Evolutionary conservation across 2,888 invertebrate genomes (phyloP).

Genomic region (Drosophila tanythrix): DNA sequence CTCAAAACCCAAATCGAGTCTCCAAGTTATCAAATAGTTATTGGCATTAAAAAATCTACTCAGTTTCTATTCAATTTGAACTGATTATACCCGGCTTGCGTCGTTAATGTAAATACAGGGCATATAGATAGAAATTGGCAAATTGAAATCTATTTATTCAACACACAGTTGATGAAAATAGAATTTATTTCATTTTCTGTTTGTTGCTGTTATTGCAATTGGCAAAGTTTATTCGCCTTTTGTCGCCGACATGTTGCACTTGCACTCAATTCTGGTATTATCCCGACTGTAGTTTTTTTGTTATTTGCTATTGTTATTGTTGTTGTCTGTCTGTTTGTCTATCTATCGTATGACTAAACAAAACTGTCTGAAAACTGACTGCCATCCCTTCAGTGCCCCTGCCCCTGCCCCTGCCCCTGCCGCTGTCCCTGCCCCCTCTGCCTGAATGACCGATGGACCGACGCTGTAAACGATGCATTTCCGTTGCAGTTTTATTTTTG

Average conservation of each 20-base stretch:
- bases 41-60: neutral
- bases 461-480: conserved; percentile 70
- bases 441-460: conserved; percentile 37
- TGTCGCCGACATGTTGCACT: conserved; percentile 64
- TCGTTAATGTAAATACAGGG: neutral
- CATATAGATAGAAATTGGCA: conserved; percentile 30
- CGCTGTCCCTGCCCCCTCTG: neutral
- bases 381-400: neutral
- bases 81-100: neutral
- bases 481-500: conserved; percentile 61
- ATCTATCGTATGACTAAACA: conserved; percentile 66
- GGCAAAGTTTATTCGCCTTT: conserved; percentile 75
- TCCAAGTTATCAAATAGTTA: neutral
- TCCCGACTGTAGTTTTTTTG: conserved; percentile 5
- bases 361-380: conserved; percentile 23
- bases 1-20: neutral
- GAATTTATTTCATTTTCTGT: conserved; percentile 20
- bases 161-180: conserved; percentile 37
- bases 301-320: conserved; percentile 22
- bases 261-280: conserved; percentile 65
- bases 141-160: conserved; percentile 43
- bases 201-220: conserved; percentile 25
- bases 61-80: neutral
- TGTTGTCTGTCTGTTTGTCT: conserved; percentile 17
- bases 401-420: neutral